Conservation (phyloP, 1,140 invertebrate genomes). For the Drosophila teissieri region DNA sequence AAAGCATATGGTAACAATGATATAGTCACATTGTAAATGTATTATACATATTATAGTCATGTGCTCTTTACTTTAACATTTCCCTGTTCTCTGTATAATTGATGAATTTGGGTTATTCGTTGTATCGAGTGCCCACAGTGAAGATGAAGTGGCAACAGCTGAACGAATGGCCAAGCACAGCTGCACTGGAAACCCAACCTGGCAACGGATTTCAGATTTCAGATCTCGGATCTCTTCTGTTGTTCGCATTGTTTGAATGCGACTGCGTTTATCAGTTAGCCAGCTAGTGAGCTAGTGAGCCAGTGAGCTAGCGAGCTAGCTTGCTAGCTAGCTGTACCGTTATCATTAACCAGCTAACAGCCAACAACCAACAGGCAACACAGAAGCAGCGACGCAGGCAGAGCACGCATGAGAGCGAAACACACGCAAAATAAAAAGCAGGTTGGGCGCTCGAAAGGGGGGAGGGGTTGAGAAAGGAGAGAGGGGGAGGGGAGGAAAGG, state of each 20-base stretch:
- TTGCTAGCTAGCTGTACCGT: constrained; percentile 54
- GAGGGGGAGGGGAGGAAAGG: background rate
- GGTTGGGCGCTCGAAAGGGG: constrained; percentile 18
- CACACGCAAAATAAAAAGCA: constrained; percentile 60
- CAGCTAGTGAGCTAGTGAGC: constrained; percentile 12
- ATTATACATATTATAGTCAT: too few species aligned
- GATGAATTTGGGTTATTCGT: too few species aligned
- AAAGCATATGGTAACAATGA: too few species aligned
- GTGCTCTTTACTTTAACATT: too few species aligned
- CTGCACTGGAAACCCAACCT: constrained; percentile 27
- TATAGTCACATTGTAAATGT: too few species aligned
- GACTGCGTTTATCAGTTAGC: constrained; percentile 69
- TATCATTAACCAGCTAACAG: constrained; percentile 74
- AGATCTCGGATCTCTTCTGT: constrained; percentile 29
- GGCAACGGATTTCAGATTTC: background rate
- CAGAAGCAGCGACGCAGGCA: constrained; percentile 20
- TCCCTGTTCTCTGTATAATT: background rate
- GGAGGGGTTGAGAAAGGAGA: background rate
- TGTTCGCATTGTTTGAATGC: constrained; percentile 67
- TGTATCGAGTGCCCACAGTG: background rate
- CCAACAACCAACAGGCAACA: constrained; percentile 26
- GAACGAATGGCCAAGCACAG: constrained; percentile 13
- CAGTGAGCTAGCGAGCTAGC: constrained; percentile 29
- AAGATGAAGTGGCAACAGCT: constrained; percentile 24
- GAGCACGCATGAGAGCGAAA: constrained; percentile 56